These are phyloP conservation scores for Machaerirhynchus nigripectus DNA, from an alignment of 2,113 vertebrate species.

Conservation along the genomic window DNA sequence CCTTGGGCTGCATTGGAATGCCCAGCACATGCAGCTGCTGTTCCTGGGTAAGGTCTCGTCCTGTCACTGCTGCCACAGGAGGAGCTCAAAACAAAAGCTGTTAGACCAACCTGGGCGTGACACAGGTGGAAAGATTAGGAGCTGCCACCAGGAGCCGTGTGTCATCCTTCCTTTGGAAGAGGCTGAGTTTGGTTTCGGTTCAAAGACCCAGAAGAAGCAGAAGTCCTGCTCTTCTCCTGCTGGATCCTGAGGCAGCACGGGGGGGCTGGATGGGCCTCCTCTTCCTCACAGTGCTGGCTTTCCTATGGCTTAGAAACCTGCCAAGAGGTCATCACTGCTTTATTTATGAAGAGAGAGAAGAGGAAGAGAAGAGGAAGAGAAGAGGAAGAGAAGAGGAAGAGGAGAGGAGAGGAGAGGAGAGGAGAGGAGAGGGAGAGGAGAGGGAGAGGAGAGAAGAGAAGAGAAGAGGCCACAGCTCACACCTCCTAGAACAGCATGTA, in stretches of 20 bases:
- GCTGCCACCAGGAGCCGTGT: not conserved
- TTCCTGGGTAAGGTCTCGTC: not conserved
- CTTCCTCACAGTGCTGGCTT: not conserved
- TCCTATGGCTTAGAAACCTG: not conserved
- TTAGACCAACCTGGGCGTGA: not conserved
- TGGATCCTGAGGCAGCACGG: rapidly evolving
- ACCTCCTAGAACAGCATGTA: not conserved
- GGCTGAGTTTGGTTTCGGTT: rapidly evolving
- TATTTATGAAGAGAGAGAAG: not conserved
- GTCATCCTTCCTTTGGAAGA: not conserved
- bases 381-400: no score
- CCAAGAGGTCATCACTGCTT: not conserved
- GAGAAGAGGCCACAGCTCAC: no score
- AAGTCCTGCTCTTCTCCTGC: not conserved
- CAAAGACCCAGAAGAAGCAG: rapidly evolving
- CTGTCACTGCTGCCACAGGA: not conserved
- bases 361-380: no score
- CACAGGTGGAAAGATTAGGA: not conserved
- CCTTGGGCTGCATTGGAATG: not conserved
- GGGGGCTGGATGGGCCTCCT: not conserved
- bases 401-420: no score
- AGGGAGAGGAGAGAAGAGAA: no score
- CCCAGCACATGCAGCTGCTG: not conserved
- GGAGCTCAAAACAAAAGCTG: not conserved
- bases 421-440: no score